Conservation (phyloP, 2,888 invertebrate species). For the Scrobipalpa costella region DNA sequence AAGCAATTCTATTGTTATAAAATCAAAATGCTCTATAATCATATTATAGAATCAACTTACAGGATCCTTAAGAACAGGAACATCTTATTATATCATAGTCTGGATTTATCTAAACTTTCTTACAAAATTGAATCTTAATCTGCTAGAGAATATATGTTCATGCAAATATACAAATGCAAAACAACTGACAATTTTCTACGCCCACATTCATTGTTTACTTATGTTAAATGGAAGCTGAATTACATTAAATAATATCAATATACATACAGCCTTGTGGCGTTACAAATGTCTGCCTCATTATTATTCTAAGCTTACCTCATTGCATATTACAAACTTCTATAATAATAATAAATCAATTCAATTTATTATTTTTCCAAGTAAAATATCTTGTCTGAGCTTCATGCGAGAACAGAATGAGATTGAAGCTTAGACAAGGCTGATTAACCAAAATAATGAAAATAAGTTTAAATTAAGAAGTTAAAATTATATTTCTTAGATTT, state of each 20-base stretch:
- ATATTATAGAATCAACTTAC: too few relatives aligned
- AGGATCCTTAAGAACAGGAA: too few relatives aligned
- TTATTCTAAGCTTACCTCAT: conserved; percentile 27
- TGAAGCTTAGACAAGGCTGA: not conserved
- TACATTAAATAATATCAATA: conserved; percentile 13
- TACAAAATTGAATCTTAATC: too few relatives aligned
- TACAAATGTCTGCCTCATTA: conserved; percentile 54
- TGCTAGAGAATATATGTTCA: too few relatives aligned
- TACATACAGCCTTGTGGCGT: conserved; percentile 51
- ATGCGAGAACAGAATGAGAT: too few relatives aligned
- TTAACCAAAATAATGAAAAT: not conserved
- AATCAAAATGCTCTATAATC: too few relatives aligned
- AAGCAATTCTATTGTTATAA: too few relatives aligned
- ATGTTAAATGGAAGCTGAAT: not conserved
- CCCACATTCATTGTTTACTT: conserved; percentile 13
- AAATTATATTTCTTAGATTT: not conserved
- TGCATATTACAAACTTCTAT: not conserved
- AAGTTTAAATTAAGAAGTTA: not conserved
- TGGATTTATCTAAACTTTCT: too few relatives aligned
- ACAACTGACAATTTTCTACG: not conserved
- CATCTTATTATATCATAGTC: too few relatives aligned
- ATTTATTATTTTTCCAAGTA: conserved; percentile 14
- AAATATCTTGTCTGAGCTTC: not conserved
- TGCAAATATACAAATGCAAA: not conserved
- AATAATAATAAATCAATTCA: not conserved